Evolutionary conservation across 2,113 vertebrate species (phyloP).

Genomic region (Hypomesus transpacificus): DNA sequence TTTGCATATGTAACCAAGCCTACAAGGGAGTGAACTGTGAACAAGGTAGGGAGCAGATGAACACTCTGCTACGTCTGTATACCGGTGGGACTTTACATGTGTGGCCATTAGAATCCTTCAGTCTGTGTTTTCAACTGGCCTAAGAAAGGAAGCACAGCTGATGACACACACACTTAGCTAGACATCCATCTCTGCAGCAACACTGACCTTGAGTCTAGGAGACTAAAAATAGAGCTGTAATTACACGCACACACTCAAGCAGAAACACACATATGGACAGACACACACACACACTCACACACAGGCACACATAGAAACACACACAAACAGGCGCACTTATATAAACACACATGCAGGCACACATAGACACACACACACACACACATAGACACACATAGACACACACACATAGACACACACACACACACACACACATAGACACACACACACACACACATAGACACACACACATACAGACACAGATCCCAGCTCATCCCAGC

Average conservation of each 20-base stretch:
- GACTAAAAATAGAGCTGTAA: slow-evolving; percentile 58
- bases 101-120: no score
- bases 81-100: no score
- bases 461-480: slow-evolving; percentile 8
- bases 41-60: slow-evolving; percentile 74
- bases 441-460: not conserved
- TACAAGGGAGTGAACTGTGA: slow-evolving; percentile 95
- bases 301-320: slow-evolving; percentile 48
- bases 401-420: not conserved
- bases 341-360: slow-evolving; percentile 32
- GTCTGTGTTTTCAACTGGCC: no score
- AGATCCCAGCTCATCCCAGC: not conserved
- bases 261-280: no score
- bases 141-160: not conserved
- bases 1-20: slow-evolving; percentile 89
- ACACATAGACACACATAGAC: not conserved
- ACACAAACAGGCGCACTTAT: no score
- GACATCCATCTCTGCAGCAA: slow-evolving; percentile 23
- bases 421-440: slow-evolving; percentile 5
- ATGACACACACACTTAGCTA: not conserved
- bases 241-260: slow-evolving; percentile 45
- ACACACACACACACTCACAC: not conserved
- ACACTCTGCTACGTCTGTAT: no score
- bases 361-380: slow-evolving; percentile 40
- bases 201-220: slow-evolving; percentile 60